phyloP scores from a whole-genome alignment of 2,113 vertebrate species.

The Mesembrinibis cayennensis region DNA sequence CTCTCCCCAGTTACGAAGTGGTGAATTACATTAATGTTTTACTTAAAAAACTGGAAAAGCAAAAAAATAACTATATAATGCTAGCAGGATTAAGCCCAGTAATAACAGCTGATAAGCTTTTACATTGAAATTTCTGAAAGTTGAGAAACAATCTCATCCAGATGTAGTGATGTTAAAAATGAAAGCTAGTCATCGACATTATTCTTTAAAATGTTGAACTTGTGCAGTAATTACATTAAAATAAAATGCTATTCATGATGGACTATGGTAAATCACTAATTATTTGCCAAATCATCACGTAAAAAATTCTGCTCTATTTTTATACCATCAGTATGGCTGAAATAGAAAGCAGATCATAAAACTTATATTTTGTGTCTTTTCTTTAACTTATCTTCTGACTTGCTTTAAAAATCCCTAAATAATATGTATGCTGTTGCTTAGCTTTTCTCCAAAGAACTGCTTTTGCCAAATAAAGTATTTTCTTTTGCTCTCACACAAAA shows the following conservation, averaged over 20 bases:
- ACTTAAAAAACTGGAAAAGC: neutral
- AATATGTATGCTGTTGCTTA: neutral
- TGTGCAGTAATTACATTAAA: neutral
- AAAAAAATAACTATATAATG: neutral
- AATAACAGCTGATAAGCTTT: neutral
- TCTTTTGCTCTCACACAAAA: conserved; percentile 19
- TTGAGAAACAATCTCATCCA: neutral
- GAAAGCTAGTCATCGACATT: neutral
- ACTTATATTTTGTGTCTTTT: neutral
- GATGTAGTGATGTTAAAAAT: neutral
- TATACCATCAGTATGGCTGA: neutral
- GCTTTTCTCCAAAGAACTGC: conserved; percentile 40
- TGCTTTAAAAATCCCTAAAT: neutral
- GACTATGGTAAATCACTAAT: neutral
- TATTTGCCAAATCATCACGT: neutral
- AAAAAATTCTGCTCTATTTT: neutral
- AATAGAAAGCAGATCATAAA: conserved; percentile 18
- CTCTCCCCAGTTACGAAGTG: neutral
- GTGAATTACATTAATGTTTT: neutral
- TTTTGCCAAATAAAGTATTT: conserved; percentile 28
- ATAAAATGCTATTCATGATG: neutral
- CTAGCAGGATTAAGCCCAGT: neutral
- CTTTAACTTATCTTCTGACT: neutral
- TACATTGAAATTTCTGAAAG: neutral
- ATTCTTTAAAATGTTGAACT: neutral